Conservation (phyloP, 2,113 vertebrate species). For the Oriolus oriolus region DNA sequence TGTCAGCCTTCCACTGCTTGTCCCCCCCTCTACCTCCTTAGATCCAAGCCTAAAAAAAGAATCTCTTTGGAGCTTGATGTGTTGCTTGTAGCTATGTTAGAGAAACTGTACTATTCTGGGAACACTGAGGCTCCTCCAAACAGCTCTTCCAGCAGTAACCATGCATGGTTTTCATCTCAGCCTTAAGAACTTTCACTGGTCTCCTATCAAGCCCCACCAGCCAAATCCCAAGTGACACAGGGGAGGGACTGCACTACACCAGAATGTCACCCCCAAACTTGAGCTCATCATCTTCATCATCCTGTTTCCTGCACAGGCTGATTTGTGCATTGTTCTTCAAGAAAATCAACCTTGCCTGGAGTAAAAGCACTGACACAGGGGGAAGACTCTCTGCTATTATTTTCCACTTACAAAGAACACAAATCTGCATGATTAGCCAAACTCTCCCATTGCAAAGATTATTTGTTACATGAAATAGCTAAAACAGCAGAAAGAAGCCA, state of each 20-base stretch:
- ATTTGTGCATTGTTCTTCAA: not conserved
- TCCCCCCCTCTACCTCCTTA: not conserved
- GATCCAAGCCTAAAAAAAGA: not conserved
- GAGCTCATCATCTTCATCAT: accelerated
- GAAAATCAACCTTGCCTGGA: not conserved
- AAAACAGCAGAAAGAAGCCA: not conserved
- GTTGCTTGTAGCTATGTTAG: not conserved
- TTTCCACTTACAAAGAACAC: not conserved
- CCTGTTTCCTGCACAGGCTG: not conserved
- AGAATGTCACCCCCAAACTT: not conserved
- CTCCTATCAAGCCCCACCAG: not conserved
- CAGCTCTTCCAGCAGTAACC: not conserved
- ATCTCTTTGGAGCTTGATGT: not conserved
- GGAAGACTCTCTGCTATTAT: not conserved
- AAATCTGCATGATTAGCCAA: not conserved
- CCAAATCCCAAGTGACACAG: not conserved
- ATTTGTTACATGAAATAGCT: not conserved
- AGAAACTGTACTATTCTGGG: not conserved
- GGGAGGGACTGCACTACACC: not conserved
- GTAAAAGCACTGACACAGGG: not conserved
- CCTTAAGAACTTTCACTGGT: not conserved
- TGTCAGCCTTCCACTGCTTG: not conserved
- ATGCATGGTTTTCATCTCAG: not conserved
- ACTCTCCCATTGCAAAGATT: not conserved
- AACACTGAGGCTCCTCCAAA: not conserved